Evolutionary conservation across 2,888 invertebrate genomes (phyloP), one percentile per base, ranked within the genome.

Genomic region (Phalangium opilio): DNA sequence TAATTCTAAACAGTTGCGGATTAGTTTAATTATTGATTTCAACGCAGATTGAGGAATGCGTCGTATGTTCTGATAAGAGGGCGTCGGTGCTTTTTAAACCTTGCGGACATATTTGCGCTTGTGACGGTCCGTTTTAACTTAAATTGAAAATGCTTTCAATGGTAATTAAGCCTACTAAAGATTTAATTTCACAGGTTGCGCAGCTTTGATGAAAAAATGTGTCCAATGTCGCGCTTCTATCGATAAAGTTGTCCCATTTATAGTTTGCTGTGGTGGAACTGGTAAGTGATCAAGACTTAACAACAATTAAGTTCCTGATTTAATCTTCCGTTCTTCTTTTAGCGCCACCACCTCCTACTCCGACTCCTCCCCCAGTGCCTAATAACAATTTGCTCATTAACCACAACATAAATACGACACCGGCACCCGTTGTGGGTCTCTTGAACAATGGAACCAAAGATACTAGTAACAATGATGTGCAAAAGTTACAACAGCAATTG

Each of bases 121-220:
- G 89, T 71, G 81, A 82, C 57, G 76, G 79, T 68, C 55, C n/a
- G n/a, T n/a, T n/a, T n/a, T n/a, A n/a, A n/a, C n/a, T n/a, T n/a
- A n/a, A n/a, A n/a, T n/a, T n/a, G n/a, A n/a, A n/a, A n/a, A n/a
- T n/a, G n/a, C n/a, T n/a, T n/a, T n/a, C n/a, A n/a, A n/a, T n/a
- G n/a, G n/a, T n/a, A n/a, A n/a, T n/a, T n/a, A n/a, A n/a, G n/a
- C n/a, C n/a, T n/a, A n/a, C n/a, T n/a, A n/a, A n/a, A n/a, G n/a
- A n/a, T n/a, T n/a, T 27, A 27, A 27, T 27, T 27, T 27, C 27
- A 27, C 4, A 51, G 59, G 57, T 59, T 95, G 93, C 70, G 84
- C 90, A 52, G 79, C 81, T 55, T 76, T 93, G 60, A 91, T 95
- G 90, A 91, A 91, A 73, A 93, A 93, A 71, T 95, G 95, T 71